Evolutionary conservation across 2,113 vertebrate genomes (phyloP).

Genomic region (Xyliphius kryptos): DNA sequence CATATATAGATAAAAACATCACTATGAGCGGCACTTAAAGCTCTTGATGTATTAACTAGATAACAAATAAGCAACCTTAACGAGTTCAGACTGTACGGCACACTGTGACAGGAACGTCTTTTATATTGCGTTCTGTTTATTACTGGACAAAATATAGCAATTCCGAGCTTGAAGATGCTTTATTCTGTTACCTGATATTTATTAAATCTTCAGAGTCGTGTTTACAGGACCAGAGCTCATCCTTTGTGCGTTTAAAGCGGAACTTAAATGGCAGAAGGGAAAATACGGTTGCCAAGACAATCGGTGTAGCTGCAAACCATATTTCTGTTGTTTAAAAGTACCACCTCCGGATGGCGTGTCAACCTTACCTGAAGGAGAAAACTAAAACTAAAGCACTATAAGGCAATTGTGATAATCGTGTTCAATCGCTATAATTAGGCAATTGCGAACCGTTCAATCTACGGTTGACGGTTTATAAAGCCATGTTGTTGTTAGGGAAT

Average conservation of each 20-base stretch:
- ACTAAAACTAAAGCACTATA: not conserved
- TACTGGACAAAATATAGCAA: not conserved
- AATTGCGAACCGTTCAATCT: not conserved
- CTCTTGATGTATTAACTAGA: not conserved
- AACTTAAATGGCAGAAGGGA: conserved; percentile 41
- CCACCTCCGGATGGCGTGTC: conserved; percentile 62
- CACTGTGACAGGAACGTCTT: not conserved
- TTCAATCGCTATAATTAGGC: not conserved
- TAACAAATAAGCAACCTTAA: not conserved
- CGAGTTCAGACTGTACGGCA: not conserved
- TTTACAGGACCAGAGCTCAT: conserved; percentile 50
- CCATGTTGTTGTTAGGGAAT: not conserved
- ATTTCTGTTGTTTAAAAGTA: conserved; percentile 28
- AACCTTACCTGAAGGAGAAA: conserved; percentile 25
- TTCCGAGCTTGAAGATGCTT: not conserved
- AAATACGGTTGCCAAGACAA: conserved; percentile 36
- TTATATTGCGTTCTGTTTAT: not conserved
- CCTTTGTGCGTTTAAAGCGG: not conserved
- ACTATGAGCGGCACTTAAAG: no score
- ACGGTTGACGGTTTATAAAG: not conserved
- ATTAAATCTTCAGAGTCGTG: conserved; percentile 42
- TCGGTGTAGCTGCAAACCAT: conserved; percentile 18
- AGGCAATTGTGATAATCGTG: conserved; percentile 1
- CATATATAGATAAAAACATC: no score
- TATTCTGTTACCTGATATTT: conserved; percentile 54